Evolutionary conservation across 2,888 invertebrate species (phyloP).

Genomic region (Drosophila bunnanda): DNA sequence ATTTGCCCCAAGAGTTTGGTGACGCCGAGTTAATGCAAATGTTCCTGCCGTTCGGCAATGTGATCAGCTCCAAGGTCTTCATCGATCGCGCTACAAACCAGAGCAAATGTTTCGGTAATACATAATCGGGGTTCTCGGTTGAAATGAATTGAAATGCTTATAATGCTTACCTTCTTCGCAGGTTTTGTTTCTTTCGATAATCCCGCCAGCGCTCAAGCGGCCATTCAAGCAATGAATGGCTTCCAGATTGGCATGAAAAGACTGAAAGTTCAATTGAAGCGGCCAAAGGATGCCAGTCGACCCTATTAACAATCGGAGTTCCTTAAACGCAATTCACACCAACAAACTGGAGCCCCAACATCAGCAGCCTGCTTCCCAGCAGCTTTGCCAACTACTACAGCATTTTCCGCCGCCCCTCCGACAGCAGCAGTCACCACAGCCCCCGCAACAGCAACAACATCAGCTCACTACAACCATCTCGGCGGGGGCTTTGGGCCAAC

Average conservation of each 20-base stretch:
- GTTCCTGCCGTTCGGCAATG: conserved; percentile 99
- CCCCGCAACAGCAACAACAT: conserved; percentile 46
- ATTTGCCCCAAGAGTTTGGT: conserved; percentile 99
- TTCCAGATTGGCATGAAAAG: conserved; percentile 99
- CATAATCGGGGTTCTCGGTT: not conserved
- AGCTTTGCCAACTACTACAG: conserved; percentile 49
- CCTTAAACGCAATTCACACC: conserved; percentile 81
- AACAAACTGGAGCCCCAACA: conserved; percentile 55
- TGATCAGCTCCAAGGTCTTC: conserved; percentile 99
- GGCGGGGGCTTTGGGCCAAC: conserved; percentile 57
- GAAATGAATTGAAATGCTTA: not conserved
- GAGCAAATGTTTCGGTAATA: conserved; percentile 99
- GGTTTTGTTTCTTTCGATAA: conserved; percentile 99
- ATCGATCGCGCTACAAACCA: conserved; percentile 99
- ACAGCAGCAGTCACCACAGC: conserved; percentile 36
- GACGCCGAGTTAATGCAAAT: conserved; percentile 99
- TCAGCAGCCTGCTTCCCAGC: conserved; percentile 40
- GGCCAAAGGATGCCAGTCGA: conserved; percentile 98
- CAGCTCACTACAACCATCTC: conserved; percentile 42
- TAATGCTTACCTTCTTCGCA: conserved; percentile 82
- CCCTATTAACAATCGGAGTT: conserved; percentile 95
- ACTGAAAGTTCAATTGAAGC: conserved; percentile 99
- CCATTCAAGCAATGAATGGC: conserved; percentile 99
- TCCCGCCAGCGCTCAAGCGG: conserved; percentile 98
- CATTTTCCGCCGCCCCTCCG: conserved; percentile 45